phyloP scores from a whole-genome alignment of 2,113 vertebrate species.

The Neogale vison region DNA sequence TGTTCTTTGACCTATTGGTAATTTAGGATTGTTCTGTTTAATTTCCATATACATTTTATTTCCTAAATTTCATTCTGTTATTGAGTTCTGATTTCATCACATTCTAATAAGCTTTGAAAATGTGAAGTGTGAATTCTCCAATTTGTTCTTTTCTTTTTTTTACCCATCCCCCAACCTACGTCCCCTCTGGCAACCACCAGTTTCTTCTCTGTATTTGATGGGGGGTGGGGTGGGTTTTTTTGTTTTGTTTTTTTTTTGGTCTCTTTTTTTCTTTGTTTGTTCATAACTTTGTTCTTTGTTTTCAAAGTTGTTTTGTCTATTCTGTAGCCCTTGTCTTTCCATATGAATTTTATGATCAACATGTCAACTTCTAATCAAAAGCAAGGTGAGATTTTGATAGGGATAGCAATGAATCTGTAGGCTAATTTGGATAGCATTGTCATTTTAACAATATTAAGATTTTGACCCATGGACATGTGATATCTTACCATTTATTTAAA shows the following conservation, averaged over 20 bases:
- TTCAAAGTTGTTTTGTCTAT: background rate
- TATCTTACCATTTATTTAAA: background rate
- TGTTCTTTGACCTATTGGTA: background rate
- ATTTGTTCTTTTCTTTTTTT: background rate
- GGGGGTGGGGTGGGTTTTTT: background rate
- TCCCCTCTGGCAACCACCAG: background rate
- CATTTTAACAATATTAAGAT: background rate
- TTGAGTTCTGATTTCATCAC: background rate
- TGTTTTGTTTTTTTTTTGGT: background rate
- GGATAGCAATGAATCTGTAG: background rate
- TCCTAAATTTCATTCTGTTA: constrained; percentile 17
- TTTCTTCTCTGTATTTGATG: background rate
- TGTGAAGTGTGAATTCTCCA: background rate
- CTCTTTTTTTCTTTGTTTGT: background rate
- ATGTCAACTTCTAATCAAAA: background rate
- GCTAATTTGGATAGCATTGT: background rate
- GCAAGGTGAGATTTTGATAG: background rate
- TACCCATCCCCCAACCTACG: background rate
- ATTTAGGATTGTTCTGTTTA: background rate
- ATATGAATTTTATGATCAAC: background rate
- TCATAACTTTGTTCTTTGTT: background rate
- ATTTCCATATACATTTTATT: background rate
- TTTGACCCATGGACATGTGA: background rate
- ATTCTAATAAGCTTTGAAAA: background rate
- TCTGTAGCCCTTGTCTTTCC: background rate